Evolutionary conservation across 2,113 vertebrate species (phyloP), one percentile per base, ranked within the genome.

Genomic region (Actenoides lindsayi): DNA sequence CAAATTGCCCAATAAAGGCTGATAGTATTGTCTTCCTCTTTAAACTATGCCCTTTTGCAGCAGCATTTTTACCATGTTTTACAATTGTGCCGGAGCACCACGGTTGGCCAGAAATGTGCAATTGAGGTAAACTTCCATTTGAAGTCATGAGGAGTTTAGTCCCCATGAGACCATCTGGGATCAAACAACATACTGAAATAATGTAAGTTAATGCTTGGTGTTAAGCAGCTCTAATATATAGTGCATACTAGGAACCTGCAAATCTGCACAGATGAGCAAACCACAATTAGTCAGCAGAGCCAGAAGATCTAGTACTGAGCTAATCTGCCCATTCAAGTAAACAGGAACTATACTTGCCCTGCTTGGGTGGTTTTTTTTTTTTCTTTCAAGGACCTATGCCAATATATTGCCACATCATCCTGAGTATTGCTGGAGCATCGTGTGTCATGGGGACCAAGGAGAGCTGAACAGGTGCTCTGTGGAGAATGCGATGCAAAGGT

Each of bases 261-360:
- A 73, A 81, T 89, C 44, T 83, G 68, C 68, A n/a, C 44, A 57
- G 50, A 76, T 64, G 71, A 88, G 53, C 86, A 95, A 88, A 94
- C n/a, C 54, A 48, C 76, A 80, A 39, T 83, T 90, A 86, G 70
- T 85, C 74, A 87, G 33, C 23, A 59, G 5, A 68, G 75, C 53
- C 75, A 82, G 79, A 90, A 82, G 62, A 75, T 74, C 27, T 70
- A 44, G 70, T 44, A 74, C 28, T 2, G 6, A 78, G 46, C 69
- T 87, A 62, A 90, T 87, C 78, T 75, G 67, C 51, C 37, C 23
- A 13, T 63, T 86, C n/a, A 75, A 79, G 70, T 50, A 85, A 90
- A 85, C 37, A 89, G 46, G 77, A 94, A 83, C 16, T 73, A 16
- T n/a, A 19, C 33, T 82, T 81, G 23, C 33, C 15, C 37, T 19